These are phyloP conservation scores for Stichopus chloronotus DNA, from an alignment of 35 echinoderm and acorn worm species.

Conservation along the genomic window DNA sequence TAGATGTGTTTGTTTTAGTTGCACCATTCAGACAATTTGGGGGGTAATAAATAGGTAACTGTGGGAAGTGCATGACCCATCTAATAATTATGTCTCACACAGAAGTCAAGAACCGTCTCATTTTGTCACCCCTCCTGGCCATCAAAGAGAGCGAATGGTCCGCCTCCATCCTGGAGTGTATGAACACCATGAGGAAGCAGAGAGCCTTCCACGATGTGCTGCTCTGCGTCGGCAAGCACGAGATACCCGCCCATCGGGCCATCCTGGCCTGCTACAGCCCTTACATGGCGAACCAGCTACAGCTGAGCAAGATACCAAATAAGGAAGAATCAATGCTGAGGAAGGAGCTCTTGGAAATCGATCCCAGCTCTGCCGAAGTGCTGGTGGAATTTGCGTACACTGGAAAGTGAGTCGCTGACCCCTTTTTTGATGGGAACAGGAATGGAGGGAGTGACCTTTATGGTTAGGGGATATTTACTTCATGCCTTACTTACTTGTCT, in stretches of 20 bases:
- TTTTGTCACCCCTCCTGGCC: conserved; percentile 2
- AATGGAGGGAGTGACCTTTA: no score
- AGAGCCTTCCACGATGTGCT: conserved; percentile 80
- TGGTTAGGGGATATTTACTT: no score
- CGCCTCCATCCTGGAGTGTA: conserved; percentile 59
- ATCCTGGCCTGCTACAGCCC: conserved; percentile 87
- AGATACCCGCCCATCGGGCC: conserved; percentile 88
- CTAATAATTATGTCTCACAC: not conserved
- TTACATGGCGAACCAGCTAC: conserved; percentile 67
- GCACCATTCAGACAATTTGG: no score
- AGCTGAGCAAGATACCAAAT: conserved; percentile 26
- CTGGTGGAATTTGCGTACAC: conserved; percentile 96
- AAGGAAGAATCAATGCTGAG: conserved; percentile 49
- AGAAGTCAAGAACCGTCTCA: conserved; percentile 49
- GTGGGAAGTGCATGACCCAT: no score
- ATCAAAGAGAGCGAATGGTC: conserved; percentile 76
- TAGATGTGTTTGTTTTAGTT: no score
- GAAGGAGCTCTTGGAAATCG: conserved; percentile 57
- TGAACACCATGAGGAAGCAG: conserved; percentile 94
- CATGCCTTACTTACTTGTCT: no score
- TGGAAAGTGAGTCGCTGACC: conserved; percentile 68
- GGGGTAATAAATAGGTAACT: no score
- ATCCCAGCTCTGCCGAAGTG: conserved; percentile 65
- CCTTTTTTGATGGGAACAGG: no score
- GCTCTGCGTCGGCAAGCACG: conserved; percentile 72